Conservation (phyloP, 2,888 invertebrate genomes). For the Dasypolia templi region DNA sequence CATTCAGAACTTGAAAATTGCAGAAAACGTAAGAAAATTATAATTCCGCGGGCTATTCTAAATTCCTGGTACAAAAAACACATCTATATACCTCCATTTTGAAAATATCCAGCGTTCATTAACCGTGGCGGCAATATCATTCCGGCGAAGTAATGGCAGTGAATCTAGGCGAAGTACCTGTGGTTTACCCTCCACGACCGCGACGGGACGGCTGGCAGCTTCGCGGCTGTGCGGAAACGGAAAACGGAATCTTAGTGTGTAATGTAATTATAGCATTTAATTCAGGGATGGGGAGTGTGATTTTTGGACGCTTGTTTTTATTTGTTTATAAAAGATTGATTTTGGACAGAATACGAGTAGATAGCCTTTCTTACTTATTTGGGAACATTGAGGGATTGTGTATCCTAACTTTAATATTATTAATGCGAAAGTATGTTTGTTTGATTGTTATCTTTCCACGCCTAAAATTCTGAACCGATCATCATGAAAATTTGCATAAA, state of each 20-base stretch:
- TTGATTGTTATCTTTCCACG: no score
- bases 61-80: no score
- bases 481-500: no score
- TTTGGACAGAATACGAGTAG: no score
- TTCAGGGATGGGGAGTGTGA: background rate
- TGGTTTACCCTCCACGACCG: slow-evolving; percentile 47
- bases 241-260: slow-evolving; percentile 3
- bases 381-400: background rate
- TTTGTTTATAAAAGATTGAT: background rate
- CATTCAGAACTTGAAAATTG: background rate
- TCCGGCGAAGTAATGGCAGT: slow-evolving; percentile 57
- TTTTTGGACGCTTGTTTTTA: background rate
- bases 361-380: background rate
- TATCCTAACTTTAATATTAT: no score
- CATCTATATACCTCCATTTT: slow-evolving; percentile 5
- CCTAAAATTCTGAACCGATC: no score
- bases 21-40: no score
- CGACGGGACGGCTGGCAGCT: slow-evolving; percentile 31
- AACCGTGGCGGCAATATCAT: slow-evolving; percentile 38
- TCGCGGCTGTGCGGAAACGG: slow-evolving; percentile 12
- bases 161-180: slow-evolving; percentile 38
- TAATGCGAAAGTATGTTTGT: no score
- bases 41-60: background rate
- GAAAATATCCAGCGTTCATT: slow-evolving; percentile 31
- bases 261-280: slow-evolving; percentile 5